These are phyloP conservation scores for Zaprionus taronus DNA, from an alignment of 1,140 invertebrate species.

Conservation along the genomic window DNA sequence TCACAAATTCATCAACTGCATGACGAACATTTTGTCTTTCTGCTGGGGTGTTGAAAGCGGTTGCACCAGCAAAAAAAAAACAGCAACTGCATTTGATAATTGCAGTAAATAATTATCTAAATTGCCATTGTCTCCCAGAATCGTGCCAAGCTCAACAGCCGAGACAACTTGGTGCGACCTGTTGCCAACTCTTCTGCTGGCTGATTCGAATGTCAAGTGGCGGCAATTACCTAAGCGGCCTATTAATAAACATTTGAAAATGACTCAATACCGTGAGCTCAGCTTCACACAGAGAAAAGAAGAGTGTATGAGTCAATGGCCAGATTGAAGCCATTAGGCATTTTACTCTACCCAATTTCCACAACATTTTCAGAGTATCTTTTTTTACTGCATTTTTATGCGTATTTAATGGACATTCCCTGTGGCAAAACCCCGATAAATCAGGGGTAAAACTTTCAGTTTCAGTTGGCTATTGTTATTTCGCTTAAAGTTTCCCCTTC, in stretches of 20 bases:
- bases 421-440: constrained; percentile 41
- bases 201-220: constrained; percentile 63
- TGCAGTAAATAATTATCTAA: constrained; percentile 66
- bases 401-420: constrained; percentile 39
- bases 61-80: constrained; percentile 1
- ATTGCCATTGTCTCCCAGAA: constrained; percentile 62
- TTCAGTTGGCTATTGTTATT: constrained; percentile 33
- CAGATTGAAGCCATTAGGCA: constrained; percentile 11
- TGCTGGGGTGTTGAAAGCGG: constrained; percentile 58
- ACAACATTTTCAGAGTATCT: constrained; percentile 40
- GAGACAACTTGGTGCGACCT: neutral
- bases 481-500: constrained; percentile 15
- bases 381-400: constrained; percentile 37
- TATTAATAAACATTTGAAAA: constrained; percentile 67
- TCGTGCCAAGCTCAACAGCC: constrained; percentile 42
- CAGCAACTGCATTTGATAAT: constrained; percentile 65
- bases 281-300: constrained; percentile 23
- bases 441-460: constrained; percentile 60
- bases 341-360: constrained; percentile 25
- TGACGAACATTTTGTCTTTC: constrained; percentile 15
- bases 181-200: constrained; percentile 10
- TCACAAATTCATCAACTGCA: constrained; percentile 40
- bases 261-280: constrained; percentile 64
- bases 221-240: constrained; percentile 56
- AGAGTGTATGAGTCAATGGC: constrained; percentile 64